phyloP scores from a whole-genome alignment of 2,113 vertebrate genomes.

The Aspidoscelis tigris region DNA sequence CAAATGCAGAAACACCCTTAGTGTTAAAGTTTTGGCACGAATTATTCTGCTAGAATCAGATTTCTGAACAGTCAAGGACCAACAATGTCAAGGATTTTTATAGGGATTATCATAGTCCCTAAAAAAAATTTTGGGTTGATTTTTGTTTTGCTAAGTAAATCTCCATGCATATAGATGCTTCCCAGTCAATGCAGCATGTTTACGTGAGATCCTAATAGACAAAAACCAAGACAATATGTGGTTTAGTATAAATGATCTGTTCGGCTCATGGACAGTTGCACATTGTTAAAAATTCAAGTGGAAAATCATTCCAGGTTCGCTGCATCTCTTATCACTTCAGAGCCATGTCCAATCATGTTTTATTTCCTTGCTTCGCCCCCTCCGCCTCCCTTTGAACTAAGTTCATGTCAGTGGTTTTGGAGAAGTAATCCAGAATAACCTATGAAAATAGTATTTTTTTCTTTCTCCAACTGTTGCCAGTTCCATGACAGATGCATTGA shows the following conservation, averaged over 20 bases:
- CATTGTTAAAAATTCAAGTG: not conserved
- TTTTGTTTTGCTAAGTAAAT: too few relatives aligned
- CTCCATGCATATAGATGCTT: too few relatives aligned
- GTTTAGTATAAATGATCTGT: not conserved
- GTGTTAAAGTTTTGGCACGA: too few relatives aligned
- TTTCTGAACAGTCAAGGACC: too few relatives aligned
- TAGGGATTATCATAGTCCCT: too few relatives aligned
- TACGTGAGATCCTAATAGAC: not conserved
- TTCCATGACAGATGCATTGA: not conserved
- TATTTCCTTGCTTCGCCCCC: not conserved
- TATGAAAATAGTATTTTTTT: not conserved
- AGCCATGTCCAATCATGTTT: not conserved
- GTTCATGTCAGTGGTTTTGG: not conserved
- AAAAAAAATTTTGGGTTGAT: too few relatives aligned
- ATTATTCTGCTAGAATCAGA: too few relatives aligned
- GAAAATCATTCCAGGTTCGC: not conserved
- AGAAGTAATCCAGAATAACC: constrained; percentile 19
- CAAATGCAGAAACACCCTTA: too few relatives aligned
- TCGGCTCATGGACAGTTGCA: not conserved
- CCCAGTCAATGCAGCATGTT: too few relatives aligned
- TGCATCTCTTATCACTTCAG: not conserved
- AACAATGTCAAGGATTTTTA: too few relatives aligned
- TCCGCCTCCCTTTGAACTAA: constrained; percentile 18
- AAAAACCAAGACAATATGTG: not conserved
- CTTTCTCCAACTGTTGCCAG: fast-evolving